A percentile compares a stretch with the other conserved stretches of the same genome.
Conservation (phyloP, 1,140 invertebrate genomes). For the Drosophila repleta region DNA sequence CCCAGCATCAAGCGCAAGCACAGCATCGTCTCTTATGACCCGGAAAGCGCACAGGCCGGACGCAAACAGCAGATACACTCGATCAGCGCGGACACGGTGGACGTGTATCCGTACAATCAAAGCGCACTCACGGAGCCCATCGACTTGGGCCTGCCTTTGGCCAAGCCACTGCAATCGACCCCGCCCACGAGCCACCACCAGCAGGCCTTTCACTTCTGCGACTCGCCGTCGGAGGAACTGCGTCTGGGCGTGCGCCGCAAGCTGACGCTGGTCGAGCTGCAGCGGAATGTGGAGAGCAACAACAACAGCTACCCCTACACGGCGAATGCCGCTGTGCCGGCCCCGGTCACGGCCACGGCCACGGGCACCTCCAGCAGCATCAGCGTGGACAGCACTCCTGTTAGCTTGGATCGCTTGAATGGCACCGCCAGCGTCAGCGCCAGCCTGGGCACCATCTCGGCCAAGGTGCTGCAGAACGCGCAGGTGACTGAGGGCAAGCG, state of each 20-base stretch:
- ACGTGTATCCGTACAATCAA: slow-evolving; percentile 80
- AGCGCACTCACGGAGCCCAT: slow-evolving; percentile 25
- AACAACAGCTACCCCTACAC: slow-evolving; percentile 69
- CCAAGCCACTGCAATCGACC: slow-evolving; percentile 62
- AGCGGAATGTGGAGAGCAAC: slow-evolving; percentile 65
- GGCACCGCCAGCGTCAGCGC: slow-evolving; percentile 53
- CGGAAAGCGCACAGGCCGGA: slow-evolving; percentile 74
- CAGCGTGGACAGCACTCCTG: slow-evolving; percentile 76
- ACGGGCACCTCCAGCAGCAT: slow-evolving; percentile 71
- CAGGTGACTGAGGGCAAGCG: slow-evolving; percentile 73
- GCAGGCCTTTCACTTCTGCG: slow-evolving; percentile 63
- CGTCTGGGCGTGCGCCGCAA: slow-evolving; percentile 72
- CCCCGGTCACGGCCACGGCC: slow-evolving; percentile 46
- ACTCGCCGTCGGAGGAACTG: slow-evolving; percentile 76
- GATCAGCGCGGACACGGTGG: slow-evolving; percentile 80
- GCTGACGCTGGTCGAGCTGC: slow-evolving; percentile 71
- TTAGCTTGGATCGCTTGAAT: slow-evolving; percentile 73
- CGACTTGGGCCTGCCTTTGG: slow-evolving; percentile 47
- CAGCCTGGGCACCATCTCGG: slow-evolving; percentile 63
- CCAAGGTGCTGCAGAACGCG: slow-evolving; percentile 54
- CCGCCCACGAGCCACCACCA: slow-evolving; percentile 51
- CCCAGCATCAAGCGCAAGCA: slow-evolving; percentile 73
- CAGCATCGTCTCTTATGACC: slow-evolving; percentile 82
- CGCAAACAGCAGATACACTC: slow-evolving; percentile 81
- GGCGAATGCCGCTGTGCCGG: slow-evolving; percentile 56